Base-by-base conservation (phyloP, 1,140 invertebrate genomes). In the Probaryconus sp. region DNA sequence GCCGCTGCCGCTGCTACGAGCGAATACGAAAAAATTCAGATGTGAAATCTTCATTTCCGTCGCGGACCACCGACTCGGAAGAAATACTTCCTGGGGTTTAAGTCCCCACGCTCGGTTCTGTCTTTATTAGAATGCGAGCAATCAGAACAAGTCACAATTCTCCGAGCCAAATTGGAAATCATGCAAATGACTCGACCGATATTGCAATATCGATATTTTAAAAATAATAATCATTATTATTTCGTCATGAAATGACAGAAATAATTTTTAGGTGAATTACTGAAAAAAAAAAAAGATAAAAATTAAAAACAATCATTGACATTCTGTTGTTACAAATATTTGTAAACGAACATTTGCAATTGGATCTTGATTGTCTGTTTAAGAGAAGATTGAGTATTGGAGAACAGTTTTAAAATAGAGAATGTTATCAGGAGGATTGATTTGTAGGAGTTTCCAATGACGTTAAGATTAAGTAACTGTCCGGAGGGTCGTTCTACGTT, bases 41-140 rank as follows among this genome's bases (percentile, higher is more conserved):
- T 85, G 83, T 82, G 81, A 87, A 86, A 87, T 85, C 80, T 87
- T 84, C 82, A 87, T 87, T 85, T 87, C 83, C 83, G 80, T 70
- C 78, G 76, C 81, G 77, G 79, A 63, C 61, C 85, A 85, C 76
- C 85, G 83, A 79, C 77, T 81, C 79, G 85, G 85, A 87, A 87
- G 81, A 87, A 87, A 87, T 86, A 87, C 85, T 87, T 87, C 85
- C 85, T 85, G 78, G 69, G 74, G 33, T 72, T 70, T 61, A 51
- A 65, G 38, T 65, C 60, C 28, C 30, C 58, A 7, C 55, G 51
- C 31, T 60, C 35, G 13, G 43, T 47, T 61, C 37, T 50, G 17
- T 75, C 70, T 61, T 71, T 76, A 76, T 70, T 77, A 77, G 67
- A 76, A 71, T 16, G 28, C 42, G 47, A 76, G 56, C 73, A 76